phyloP scores from a whole-genome alignment of 2,113 vertebrate genomes.

The Pteronura brasiliensis region DNA sequence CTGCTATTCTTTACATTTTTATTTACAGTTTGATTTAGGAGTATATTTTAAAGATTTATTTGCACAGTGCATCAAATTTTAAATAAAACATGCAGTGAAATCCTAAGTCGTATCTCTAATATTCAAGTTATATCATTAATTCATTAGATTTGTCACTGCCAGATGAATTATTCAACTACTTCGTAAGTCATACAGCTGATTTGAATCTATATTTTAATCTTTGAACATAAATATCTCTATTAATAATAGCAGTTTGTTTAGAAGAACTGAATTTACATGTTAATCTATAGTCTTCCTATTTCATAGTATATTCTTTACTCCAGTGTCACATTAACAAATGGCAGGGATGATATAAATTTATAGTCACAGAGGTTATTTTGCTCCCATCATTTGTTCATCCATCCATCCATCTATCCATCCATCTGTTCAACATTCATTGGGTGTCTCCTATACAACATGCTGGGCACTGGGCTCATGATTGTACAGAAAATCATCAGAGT shows the following conservation, averaged over 20 bases:
- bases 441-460: not conserved
- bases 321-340: not conserved
- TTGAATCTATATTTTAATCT: constrained; percentile 70
- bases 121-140: constrained; percentile 80
- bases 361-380: not conserved
- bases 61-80: constrained; percentile 60
- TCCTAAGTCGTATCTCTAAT: constrained; percentile 68
- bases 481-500: not conserved
- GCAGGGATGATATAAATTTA: constrained; percentile 9
- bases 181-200: constrained; percentile 49
- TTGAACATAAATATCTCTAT: constrained; percentile 72
- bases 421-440: not conserved
- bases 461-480: not conserved
- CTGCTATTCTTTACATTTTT: constrained; percentile 71
- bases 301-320: not conserved
- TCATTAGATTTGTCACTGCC: constrained; percentile 75
- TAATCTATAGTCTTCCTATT: not conserved
- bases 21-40: constrained; percentile 76
- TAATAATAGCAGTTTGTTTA: constrained; percentile 71
- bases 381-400: not conserved
- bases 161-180: constrained; percentile 77
- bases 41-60: constrained; percentile 78
- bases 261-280: constrained; percentile 58
- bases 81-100: constrained; percentile 77
- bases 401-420: not conserved